Conservation (phyloP, 1,140 invertebrate genomes). For the Pantala flavescens region DNA sequence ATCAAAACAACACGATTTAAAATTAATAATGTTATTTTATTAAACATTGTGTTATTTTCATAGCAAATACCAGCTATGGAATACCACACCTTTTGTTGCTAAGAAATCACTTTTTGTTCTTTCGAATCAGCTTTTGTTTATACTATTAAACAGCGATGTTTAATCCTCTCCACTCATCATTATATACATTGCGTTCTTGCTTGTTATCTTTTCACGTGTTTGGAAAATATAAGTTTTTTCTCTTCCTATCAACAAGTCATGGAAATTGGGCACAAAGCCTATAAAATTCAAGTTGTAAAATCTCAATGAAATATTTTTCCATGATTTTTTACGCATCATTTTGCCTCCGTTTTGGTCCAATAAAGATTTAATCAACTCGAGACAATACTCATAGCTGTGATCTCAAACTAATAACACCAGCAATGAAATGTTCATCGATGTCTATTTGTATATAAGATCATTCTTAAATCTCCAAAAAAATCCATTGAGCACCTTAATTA, state of each 20-base stretch:
- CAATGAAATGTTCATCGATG: background rate
- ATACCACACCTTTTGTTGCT: background rate
- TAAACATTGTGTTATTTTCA: slow-evolving; percentile 1
- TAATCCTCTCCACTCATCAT: background rate
- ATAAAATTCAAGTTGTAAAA: background rate
- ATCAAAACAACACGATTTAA: background rate
- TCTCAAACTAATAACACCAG: background rate
- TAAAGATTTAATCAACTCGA: background rate
- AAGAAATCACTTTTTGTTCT: background rate
- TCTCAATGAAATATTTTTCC: background rate
- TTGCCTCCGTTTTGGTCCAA: background rate
- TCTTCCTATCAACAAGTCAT: background rate
- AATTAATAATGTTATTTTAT: background rate
- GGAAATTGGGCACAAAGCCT: background rate
- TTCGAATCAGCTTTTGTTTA: background rate
- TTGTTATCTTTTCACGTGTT: background rate
- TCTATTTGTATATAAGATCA: background rate
- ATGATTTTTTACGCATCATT: background rate
- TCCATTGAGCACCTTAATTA: background rate
- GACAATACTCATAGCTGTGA: background rate
- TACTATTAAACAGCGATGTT: background rate
- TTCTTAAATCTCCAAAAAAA: background rate
- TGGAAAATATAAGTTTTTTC: slow-evolving; percentile 5
- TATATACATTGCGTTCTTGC: background rate
- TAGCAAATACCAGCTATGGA: background rate